Percentiles rank a stretch among this genome's conserved stretches.
phyloP scores from a whole-genome alignment of 1,140 invertebrate species.

The Apis cerana region DNA sequence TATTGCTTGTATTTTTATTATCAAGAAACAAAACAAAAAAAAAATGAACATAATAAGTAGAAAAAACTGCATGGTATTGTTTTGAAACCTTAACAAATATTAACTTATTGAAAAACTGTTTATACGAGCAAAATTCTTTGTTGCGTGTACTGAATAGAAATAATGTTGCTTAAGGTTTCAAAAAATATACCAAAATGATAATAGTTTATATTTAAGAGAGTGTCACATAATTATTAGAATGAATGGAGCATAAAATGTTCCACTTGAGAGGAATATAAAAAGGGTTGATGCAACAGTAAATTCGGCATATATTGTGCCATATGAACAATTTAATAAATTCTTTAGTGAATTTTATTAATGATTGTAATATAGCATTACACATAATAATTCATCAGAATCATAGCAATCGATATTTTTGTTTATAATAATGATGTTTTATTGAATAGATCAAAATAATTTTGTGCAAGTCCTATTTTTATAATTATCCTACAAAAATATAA shows the following conservation, averaged over 20 bases:
- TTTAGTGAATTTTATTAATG: slow-evolving; percentile 43
- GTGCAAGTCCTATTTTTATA: slow-evolving; percentile 29
- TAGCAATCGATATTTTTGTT: slow-evolving; percentile 11
- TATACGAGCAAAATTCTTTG: slow-evolving; percentile 43
- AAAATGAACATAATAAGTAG: slow-evolving; percentile 60
- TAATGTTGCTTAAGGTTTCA: slow-evolving; percentile 59
- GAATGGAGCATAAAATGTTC: slow-evolving; percentile 68
- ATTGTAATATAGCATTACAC: slow-evolving; percentile 42
- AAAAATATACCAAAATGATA: slow-evolving; percentile 56
- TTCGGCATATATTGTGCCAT: slow-evolving; percentile 62
- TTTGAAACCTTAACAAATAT: slow-evolving; percentile 69
- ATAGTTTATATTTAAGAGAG: slow-evolving; percentile 71
- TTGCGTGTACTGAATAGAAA: slow-evolving; percentile 31
- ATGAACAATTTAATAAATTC: slow-evolving; percentile 46
- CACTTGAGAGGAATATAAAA: slow-evolving; percentile 58
- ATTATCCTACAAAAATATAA: slow-evolving; percentile 14
- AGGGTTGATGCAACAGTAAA: slow-evolving; percentile 74
- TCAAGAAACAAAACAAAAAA: slow-evolving; percentile 47
- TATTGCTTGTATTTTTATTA: slow-evolving; percentile 76
- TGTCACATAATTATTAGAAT: slow-evolving; percentile 67
- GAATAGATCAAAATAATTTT: slow-evolving; percentile 24
- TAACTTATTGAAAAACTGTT: slow-evolving; percentile 63
- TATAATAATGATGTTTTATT: slow-evolving; percentile 23
- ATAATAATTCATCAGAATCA: slow-evolving; percentile 49
- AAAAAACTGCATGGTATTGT: slow-evolving; percentile 57